Evolutionary conservation across 2,113 vertebrate species (phyloP).

Genomic region (Nymphicus hollandicus): DNA sequence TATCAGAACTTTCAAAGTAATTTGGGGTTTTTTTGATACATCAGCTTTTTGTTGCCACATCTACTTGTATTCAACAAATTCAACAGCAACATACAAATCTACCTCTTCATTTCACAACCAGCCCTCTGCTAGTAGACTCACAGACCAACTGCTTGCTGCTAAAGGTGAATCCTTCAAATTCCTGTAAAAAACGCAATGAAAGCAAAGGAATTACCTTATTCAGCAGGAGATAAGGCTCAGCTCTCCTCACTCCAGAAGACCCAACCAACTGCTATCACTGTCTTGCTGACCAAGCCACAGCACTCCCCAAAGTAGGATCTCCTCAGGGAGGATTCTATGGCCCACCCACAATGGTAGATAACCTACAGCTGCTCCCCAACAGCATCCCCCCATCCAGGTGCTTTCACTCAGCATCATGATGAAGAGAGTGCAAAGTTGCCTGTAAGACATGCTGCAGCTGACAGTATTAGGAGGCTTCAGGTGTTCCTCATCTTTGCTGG

Average conservation of each 20-base stretch:
- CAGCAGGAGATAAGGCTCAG: background rate
- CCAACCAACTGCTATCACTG: rapidly evolving
- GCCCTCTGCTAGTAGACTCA: background rate
- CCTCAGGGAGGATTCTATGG: rapidly evolving
- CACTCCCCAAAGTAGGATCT: background rate
- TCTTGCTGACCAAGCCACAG: background rate
- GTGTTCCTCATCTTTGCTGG: background rate
- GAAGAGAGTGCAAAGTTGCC: too few species aligned
- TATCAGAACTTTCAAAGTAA: background rate
- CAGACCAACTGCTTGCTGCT: background rate
- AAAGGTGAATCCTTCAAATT: background rate
- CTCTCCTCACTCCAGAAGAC: background rate
- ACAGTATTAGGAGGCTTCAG: background rate
- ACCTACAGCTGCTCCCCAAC: background rate
- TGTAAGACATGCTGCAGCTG: background rate
- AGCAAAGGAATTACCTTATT: background rate
- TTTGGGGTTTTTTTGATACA: background rate
- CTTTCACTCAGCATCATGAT: rapidly evolving
- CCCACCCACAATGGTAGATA: rapidly evolving
- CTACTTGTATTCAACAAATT: background rate
- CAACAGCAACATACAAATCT: background rate
- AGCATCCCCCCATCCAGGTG: rapidly evolving
- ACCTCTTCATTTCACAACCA: background rate
- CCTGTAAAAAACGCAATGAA: background rate
- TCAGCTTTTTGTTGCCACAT: background rate